A percentile compares a stretch with the other conserved stretches of the same genome.
Evolutionary conservation across 2,113 vertebrate genomes (phyloP).

Genomic region (Podarcis raffonei): DNA sequence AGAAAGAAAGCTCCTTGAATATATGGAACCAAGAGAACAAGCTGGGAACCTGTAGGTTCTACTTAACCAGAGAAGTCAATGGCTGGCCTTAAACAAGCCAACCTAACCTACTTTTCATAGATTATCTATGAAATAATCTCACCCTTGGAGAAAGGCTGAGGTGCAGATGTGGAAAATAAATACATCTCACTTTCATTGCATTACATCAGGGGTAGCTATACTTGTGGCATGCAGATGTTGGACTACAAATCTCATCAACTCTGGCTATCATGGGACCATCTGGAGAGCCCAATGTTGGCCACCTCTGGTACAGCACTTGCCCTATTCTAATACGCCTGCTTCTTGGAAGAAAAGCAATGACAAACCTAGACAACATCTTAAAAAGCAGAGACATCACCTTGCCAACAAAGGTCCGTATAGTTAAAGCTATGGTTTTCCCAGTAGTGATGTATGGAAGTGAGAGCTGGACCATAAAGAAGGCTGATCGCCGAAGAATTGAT

Average conservation of each 20-base stretch:
- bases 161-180: background rate
- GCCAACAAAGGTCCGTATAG: too few species aligned
- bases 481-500: too few species aligned
- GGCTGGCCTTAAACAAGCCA: background rate
- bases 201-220: background rate
- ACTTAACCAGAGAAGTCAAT: background rate
- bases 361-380: too few species aligned
- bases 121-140: background rate
- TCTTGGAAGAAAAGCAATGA: too few species aligned
- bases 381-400: too few species aligned
- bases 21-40: background rate
- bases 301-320: background rate
- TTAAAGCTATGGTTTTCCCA: too few species aligned
- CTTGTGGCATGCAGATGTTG: too few species aligned
- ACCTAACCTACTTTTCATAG: background rate
- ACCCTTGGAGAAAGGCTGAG: background rate
- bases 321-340: background rate
- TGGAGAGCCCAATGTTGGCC: background rate
- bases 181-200: background rate
- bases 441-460: too few species aligned
- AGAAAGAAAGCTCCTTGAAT: background rate
- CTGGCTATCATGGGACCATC: background rate
- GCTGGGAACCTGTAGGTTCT: background rate
- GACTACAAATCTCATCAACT: background rate
- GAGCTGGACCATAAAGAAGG: too few species aligned